Evolutionary conservation across 2,113 vertebrate species (phyloP).

Genomic region (Oreochromis spilurus): DNA sequence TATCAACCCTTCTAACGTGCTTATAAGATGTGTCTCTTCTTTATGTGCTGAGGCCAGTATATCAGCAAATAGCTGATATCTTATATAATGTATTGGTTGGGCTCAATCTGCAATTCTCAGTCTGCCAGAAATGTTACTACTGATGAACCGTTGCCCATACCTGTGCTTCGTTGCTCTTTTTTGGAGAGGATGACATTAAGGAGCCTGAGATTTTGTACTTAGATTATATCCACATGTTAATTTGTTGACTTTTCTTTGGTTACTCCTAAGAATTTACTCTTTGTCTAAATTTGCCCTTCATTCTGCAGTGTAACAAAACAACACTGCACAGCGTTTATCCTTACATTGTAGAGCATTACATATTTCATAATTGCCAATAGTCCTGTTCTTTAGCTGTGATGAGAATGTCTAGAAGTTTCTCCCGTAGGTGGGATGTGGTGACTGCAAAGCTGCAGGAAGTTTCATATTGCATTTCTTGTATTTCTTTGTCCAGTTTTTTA

Average conservation of each 20-base stretch:
- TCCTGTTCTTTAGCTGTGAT: neutral
- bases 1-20: neutral
- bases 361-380: neutral
- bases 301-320: neutral
- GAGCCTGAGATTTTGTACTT: neutral
- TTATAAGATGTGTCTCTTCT: neutral
- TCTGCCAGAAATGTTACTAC: neutral
- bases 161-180: neutral
- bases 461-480: neutral
- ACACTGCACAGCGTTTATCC: neutral
- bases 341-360: accelerated
- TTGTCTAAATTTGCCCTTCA: neutral
- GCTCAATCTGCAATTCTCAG: neutral
- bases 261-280: neutral
- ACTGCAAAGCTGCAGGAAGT: neutral
- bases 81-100: neutral
- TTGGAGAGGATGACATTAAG: neutral
- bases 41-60: neutral
- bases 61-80: neutral
- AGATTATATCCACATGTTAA: neutral
- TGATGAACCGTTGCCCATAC: neutral
- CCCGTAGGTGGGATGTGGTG: accelerated
- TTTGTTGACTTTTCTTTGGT: neutral
- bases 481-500: neutral
- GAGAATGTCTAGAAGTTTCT: neutral